Percentiles rank a stretch among this genome's conserved stretches.
These are phyloP conservation scores for Parazoanthus atlanticus DNA, from an alignment of 92 coral and sea anemone genomes.

Conservation along the genomic window DNA sequence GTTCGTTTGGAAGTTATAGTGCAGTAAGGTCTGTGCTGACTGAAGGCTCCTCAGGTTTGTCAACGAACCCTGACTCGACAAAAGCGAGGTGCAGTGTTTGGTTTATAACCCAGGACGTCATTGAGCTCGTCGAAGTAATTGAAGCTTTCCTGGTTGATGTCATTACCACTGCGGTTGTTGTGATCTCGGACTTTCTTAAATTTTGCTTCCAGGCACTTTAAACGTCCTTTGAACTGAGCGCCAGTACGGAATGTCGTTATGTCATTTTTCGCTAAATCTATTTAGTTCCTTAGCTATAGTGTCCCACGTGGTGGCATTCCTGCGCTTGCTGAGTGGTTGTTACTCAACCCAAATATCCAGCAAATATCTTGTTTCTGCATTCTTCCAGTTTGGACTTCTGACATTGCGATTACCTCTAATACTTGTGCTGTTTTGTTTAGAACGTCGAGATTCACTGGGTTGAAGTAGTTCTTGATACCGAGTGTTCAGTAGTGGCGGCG, in stretches of 20 bases:
- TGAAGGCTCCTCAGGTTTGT: constrained; percentile 24
- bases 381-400: constrained; percentile 19
- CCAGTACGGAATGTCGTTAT: constrained; percentile 61
- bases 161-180: constrained; percentile 52
- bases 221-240: constrained; percentile 56
- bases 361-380: constrained; percentile 12
- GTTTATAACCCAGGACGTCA: constrained; percentile 40
- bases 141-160: constrained; percentile 52
- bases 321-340: constrained; percentile 53
- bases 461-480: constrained; percentile 17
- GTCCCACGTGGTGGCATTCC: constrained; percentile 57
- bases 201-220: constrained; percentile 59
- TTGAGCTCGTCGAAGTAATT: constrained; percentile 57
- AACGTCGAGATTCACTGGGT: constrained; percentile 12
- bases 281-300: constrained; percentile 60
- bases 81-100: constrained; percentile 25
- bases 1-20: neutral
- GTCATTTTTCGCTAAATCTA: constrained; percentile 48
- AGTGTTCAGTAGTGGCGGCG: constrained; percentile 17
- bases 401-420: neutral
- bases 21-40: constrained; percentile 23
- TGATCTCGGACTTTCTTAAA: constrained; percentile 57
- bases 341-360: constrained; percentile 6
- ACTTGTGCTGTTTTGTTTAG: constrained; percentile 9
- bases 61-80: constrained; percentile 36